Evolutionary conservation across 2,797 vertebrate species (phyloP).

Genomic region (Sarcoramphus papa): DNA sequence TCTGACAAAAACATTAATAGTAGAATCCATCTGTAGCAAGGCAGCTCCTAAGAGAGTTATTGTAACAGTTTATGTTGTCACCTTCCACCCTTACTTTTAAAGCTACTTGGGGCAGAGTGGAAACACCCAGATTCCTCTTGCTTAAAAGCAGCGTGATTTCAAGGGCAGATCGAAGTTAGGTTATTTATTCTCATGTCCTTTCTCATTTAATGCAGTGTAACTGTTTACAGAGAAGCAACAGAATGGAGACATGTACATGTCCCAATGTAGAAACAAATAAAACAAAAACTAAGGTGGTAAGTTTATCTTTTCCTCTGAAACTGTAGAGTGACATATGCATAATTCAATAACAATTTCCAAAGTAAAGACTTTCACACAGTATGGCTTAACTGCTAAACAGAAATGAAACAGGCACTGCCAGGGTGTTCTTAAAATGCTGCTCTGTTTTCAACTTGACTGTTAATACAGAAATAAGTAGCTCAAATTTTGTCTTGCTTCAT

Average conservation of each 20-base stretch:
- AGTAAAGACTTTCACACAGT: background rate
- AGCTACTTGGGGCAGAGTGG: background rate
- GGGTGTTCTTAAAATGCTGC: background rate
- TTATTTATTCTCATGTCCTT: background rate
- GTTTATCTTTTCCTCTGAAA: background rate
- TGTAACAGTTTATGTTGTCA: conserved; percentile 31
- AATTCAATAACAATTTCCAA: background rate
- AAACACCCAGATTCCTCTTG: background rate
- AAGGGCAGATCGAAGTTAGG: background rate
- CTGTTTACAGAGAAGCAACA: background rate
- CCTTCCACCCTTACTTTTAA: conserved; percentile 8
- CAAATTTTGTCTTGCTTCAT: background rate
- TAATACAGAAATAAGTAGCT: background rate
- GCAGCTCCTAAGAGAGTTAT: conserved; percentile 15
- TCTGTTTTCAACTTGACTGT: background rate
- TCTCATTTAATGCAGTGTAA: background rate
- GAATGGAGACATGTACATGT: background rate
- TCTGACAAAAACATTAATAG: background rate
- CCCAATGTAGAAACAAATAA: background rate
- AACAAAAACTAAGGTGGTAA: background rate
- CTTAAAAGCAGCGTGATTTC: background rate
- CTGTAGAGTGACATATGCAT: background rate
- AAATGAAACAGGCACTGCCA: background rate
- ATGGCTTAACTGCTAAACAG: background rate
- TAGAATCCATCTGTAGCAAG: background rate